Conservation (phyloP, 1,140 invertebrate genomes). For the Microplitis demolitor region DNA sequence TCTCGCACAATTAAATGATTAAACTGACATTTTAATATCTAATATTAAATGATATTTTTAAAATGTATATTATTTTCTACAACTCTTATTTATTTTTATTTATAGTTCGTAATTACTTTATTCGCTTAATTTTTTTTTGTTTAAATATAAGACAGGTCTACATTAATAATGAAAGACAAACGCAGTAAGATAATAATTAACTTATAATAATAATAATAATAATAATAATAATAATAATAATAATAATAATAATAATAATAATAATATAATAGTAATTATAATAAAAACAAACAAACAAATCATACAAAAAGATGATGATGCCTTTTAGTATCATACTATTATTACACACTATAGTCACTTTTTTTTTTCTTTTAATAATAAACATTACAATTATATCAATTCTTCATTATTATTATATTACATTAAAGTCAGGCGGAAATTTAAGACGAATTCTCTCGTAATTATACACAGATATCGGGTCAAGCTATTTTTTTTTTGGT, state of each 20-base stretch:
- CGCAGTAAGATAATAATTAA: slow-evolving; percentile 56
- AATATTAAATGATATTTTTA: background rate
- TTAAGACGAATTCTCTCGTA: slow-evolving; percentile 46
- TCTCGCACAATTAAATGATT: too few relatives aligned
- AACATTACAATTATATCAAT: slow-evolving; percentile 53
- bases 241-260: too few relatives aligned
- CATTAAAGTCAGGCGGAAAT: slow-evolving; percentile 54
- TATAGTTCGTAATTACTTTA: background rate
- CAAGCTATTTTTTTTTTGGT: slow-evolving; percentile 25
- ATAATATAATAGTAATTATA: too few relatives aligned
- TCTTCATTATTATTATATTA: slow-evolving; percentile 45
- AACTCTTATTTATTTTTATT: too few relatives aligned
- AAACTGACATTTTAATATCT: background rate
- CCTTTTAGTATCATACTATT: slow-evolving; percentile 48
- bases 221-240: too few relatives aligned
- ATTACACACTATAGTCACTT: slow-evolving; percentile 39
- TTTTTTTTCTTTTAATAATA: slow-evolving; percentile 44
- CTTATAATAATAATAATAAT: too few relatives aligned
- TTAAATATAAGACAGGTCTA: slow-evolving; percentile 33
- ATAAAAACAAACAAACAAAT: slow-evolving; percentile 60
- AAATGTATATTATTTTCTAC: too few relatives aligned
- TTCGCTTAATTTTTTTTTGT: background rate
- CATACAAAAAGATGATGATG: slow-evolving; percentile 60
- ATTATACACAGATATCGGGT: slow-evolving; percentile 42
- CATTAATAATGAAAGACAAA: slow-evolving; percentile 63